These are phyloP conservation scores for Arrhopalites spinosus DNA, from an alignment of 2,888 invertebrate genomes.

Conservation along the genomic window DNA sequence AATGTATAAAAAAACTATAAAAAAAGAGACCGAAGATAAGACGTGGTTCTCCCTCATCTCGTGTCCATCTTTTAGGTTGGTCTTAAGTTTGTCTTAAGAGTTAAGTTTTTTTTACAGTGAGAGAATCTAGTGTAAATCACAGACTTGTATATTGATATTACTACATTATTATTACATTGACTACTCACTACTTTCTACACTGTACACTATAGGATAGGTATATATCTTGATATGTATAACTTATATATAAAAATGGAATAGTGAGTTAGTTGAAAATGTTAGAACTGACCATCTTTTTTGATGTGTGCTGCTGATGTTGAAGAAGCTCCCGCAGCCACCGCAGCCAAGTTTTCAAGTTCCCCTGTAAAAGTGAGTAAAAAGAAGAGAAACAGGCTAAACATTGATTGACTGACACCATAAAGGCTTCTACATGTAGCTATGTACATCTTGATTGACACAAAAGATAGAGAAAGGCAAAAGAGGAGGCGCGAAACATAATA, in stretches of 20 bases:
- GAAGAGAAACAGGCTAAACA: slow-evolving; percentile 27
- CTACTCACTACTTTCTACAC: neutral
- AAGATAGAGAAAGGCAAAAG: slow-evolving; percentile 22
- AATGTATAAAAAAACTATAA: neutral
- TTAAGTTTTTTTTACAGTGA: no score
- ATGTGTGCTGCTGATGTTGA: slow-evolving; percentile 40
- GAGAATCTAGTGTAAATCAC: slow-evolving; percentile 9
- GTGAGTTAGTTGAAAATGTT: neutral
- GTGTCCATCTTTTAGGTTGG: no score
- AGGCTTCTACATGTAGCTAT: slow-evolving; percentile 33
- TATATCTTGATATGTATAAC: no score
- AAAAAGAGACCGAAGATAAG: neutral
- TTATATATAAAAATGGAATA: no score
- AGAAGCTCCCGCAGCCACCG: slow-evolving; percentile 38
- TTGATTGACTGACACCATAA: slow-evolving; percentile 39
- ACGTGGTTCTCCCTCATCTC: neutral
- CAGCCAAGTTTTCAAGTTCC: slow-evolving; percentile 55
- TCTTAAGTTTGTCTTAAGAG: no score
- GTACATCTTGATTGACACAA: slow-evolving; percentile 34
- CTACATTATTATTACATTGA: neutral
- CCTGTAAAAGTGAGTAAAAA: slow-evolving; percentile 45
- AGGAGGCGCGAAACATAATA: slow-evolving; percentile 23
- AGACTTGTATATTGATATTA: neutral
- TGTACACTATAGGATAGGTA: no score
- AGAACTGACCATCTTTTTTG: slow-evolving; percentile 40